Evolutionary conservation across 2,797 vertebrate genomes (phyloP).

Genomic region (Chromobotia macracanthus): DNA sequence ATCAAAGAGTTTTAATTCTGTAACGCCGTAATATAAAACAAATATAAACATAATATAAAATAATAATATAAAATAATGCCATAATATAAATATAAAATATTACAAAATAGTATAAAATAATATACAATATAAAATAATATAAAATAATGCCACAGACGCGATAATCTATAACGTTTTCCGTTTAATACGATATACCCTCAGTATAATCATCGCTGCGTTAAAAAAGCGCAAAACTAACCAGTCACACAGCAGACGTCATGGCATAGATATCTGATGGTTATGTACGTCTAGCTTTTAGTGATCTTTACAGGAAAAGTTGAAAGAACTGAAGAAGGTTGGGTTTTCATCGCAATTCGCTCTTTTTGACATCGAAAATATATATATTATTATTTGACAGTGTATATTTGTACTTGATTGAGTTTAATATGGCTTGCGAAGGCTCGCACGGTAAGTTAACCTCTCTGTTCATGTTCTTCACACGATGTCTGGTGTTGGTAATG

Average conservation of each 20-base stretch:
- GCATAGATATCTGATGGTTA: neutral
- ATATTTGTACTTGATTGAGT: neutral
- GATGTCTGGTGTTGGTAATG: neutral
- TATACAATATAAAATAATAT: too few species aligned
- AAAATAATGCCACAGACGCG: neutral
- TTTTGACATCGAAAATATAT: neutral
- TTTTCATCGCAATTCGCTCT: neutral
- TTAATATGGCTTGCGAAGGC: constrained; percentile 32
- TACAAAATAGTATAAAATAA: too few species aligned
- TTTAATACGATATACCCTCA: neutral
- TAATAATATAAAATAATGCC: too few species aligned
- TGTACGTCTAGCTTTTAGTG: neutral
- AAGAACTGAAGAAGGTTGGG: neutral
- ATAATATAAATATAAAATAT: too few species aligned
- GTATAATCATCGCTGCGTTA: neutral
- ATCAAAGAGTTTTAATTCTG: neutral
- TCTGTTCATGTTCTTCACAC: neutral
- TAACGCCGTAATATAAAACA: neutral
- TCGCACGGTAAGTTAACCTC: constrained; percentile 27
- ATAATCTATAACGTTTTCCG: neutral
- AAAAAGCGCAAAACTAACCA: neutral
- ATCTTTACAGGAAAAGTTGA: neutral
- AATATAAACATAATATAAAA: too few species aligned
- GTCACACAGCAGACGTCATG: neutral
- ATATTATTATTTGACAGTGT: neutral